These are phyloP conservation scores for Timandra comae DNA, from an alignment of 2,888 invertebrate species.

Conservation along the genomic window DNA sequence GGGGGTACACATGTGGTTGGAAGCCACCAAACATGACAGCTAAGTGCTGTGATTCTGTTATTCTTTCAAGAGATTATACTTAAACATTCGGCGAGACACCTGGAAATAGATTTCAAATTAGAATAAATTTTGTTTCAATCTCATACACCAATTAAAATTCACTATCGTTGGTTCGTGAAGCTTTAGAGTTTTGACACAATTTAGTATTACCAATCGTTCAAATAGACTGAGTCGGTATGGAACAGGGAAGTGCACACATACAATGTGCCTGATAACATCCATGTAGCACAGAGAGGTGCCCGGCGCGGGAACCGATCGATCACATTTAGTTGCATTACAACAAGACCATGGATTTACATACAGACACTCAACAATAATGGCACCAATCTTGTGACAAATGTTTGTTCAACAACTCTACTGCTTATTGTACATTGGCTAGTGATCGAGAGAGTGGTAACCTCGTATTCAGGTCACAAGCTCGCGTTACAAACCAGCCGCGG, in stretches of 20 bases:
- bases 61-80: constrained; percentile 67
- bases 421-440: constrained; percentile 29
- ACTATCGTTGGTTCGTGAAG: constrained; percentile 31
- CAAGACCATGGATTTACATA: constrained; percentile 7
- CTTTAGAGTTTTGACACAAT: constrained; percentile 58
- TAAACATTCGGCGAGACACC: constrained; percentile 73
- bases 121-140: constrained; percentile 72
- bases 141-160: constrained; percentile 60
- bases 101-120: constrained; percentile 76
- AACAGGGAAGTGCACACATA: constrained; percentile 22
- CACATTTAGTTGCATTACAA: neutral
- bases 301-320: constrained; percentile 10
- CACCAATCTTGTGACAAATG: constrained; percentile 36
- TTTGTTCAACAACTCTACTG: constrained; percentile 42
- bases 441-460: constrained; percentile 36
- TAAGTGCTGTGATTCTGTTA: constrained; percentile 66
- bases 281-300: constrained; percentile 33
- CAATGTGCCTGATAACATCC: constrained; percentile 48
- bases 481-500: neutral
- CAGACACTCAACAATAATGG: constrained; percentile 18
- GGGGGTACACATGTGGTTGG: constrained; percentile 28
- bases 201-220: constrained; percentile 62
- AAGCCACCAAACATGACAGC: constrained; percentile 55
- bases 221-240: constrained; percentile 19
- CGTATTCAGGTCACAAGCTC: constrained; percentile 8